Conservation (phyloP, 2,888 invertebrate genomes). For the Chrysotoxum bicinctum region DNA sequence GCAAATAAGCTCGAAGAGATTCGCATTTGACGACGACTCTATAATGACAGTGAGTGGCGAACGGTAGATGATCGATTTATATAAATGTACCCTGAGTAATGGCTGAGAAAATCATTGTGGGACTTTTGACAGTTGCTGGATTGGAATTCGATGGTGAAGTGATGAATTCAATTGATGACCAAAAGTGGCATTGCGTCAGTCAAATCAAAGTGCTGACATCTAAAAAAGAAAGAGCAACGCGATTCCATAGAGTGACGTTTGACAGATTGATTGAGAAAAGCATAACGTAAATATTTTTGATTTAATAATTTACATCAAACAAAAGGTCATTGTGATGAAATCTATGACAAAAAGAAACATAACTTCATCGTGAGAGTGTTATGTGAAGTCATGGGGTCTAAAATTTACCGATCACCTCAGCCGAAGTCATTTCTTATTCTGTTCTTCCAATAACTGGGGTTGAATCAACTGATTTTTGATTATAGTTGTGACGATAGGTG, state of each 20-base stretch:
- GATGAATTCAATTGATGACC: slow-evolving; percentile 53
- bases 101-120: slow-evolving; percentile 33
- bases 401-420: too few species aligned
- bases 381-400: too few species aligned
- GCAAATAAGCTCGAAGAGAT: slow-evolving; percentile 37
- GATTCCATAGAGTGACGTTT: neutral
- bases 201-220: slow-evolving; percentile 8
- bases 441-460: too few species aligned
- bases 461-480: too few species aligned
- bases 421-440: too few species aligned
- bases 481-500: too few species aligned
- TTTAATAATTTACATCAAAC: too few species aligned
- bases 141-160: slow-evolving; percentile 16
- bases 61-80: slow-evolving; percentile 50
- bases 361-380: too few species aligned
- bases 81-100: slow-evolving; percentile 11
- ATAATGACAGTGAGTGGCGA: slow-evolving; percentile 17
- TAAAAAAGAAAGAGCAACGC: neutral
- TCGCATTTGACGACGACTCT: neutral
- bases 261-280: slow-evolving; percentile 1
- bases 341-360: too few species aligned
- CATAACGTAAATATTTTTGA: neutral
- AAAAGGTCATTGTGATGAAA: too few species aligned
- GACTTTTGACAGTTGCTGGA: slow-evolving; percentile 15
- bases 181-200: slow-evolving; percentile 30